Evolutionary conservation across 92 coral and sea anemone genomes (phyloP).

Genomic region (Bergia sp.): DNA sequence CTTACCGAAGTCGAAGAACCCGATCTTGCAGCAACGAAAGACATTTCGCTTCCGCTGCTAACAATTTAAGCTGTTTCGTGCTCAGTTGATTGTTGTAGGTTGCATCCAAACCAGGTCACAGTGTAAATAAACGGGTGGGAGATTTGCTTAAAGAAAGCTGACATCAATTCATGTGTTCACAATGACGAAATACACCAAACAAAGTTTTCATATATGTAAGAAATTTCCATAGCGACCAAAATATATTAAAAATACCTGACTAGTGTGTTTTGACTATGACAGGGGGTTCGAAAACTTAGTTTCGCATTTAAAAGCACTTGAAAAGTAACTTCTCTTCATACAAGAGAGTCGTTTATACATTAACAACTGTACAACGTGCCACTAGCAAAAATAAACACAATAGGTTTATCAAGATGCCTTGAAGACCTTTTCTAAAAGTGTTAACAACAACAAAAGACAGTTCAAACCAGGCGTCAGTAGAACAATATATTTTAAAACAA

Average conservation of each 20-base stretch:
- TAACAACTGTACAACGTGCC: background rate
- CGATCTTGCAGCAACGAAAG: background rate
- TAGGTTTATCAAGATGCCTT: no score
- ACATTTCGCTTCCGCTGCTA: background rate
- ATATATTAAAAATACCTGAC: background rate
- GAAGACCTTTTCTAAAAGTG: no score
- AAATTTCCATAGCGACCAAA: conserved; percentile 25
- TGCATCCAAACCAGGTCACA: conserved; percentile 5
- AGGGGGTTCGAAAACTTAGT: background rate
- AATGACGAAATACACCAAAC: background rate
- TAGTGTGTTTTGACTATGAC: background rate
- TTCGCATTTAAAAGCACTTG: background rate
- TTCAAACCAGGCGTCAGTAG: no score
- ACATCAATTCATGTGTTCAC: background rate
- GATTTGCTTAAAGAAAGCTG: background rate
- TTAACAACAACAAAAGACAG: no score
- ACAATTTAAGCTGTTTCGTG: background rate
- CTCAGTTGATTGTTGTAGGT: background rate
- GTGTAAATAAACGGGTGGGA: background rate
- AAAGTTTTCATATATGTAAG: background rate
- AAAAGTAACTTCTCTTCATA: background rate
- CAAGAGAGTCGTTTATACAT: background rate
- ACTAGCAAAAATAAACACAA: no score
- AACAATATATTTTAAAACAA: no score
- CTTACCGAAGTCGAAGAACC: background rate